Evolutionary conservation across 2,888 invertebrate species (phyloP), one percentile per base, ranked within the genome.

Genomic region (Melanotus villosus): DNA sequence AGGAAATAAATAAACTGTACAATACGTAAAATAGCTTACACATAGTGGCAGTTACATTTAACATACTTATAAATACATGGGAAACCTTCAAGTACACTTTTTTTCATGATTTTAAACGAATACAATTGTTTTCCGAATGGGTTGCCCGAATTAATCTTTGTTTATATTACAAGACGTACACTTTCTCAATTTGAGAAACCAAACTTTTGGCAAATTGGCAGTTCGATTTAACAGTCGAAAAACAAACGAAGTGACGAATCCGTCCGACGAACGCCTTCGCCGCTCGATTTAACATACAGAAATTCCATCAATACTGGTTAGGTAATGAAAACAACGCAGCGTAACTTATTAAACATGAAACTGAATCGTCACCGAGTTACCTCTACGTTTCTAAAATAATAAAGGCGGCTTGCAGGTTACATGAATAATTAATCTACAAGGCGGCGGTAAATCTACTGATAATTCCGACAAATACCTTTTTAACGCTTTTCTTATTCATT

Each of bases 221-320:
- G 16, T 41, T 16, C 1, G 16, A 16, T 36, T 36, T 6, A 41
- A 16, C 43, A 43, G 52, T 52, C 14, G 2, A 56, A 54, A 34
- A 26, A 58, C 36, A 54, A n/a, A 26, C 36, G 36, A 36, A 21
- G 12, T 10, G 38, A 58, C 38, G 50, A 50, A 16, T 57, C 34
- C 2, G 2, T 1, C 3, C 12, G 38, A 14, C 5, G 12, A 36
- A 38, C 10, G 10, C 38, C 12, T 38, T 2, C 38, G 12, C 14
- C n/a, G n/a, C n/a, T n/a, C n/a, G 6, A 38, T 38, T 14, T 38
- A 38, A 38, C 26, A 26, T 26, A 26, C 12, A 41, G 14, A 52
- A 50, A 58, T 50, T 57, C 50, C 50, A 32, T 54, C 41, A 67
- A 67, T 67, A 67, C 67, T 67, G 67, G n/a, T 67, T 67, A 67